Conservation (phyloP, 2,888 invertebrate genomes). For the Rhingia rostrata region DNA sequence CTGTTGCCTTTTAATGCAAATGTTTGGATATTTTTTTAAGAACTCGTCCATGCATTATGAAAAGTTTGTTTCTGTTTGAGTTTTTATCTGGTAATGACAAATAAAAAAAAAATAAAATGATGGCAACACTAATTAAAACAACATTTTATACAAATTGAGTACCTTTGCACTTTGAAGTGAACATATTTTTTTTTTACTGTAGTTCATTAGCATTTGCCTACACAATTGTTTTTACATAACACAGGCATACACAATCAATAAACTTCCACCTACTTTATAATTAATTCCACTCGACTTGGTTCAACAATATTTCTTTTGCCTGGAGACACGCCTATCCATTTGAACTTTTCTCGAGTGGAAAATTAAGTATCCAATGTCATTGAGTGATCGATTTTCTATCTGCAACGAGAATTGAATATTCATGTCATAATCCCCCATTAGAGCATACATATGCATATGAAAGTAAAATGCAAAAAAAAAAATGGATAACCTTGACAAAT, state of each 20-base stretch:
- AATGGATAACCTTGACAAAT: conserved; percentile 63
- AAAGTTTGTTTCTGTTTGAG: too few species aligned
- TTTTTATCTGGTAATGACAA: too few species aligned
- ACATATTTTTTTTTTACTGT: background rate
- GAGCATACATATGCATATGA: conserved; percentile 29
- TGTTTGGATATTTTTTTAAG: too few species aligned
- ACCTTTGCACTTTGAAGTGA: too few species aligned
- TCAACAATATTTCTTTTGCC: background rate
- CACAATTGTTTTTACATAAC: background rate
- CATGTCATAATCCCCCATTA: conserved; percentile 18
- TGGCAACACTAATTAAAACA: too few species aligned
- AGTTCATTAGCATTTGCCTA: background rate
- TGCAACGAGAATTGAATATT: conserved; percentile 43
- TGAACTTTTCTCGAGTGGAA: conserved; percentile 32
- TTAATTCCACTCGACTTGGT: background rate
- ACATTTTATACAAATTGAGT: too few species aligned
- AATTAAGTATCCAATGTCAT: conserved; percentile 56
- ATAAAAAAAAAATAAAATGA: too few species aligned
- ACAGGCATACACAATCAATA: background rate
- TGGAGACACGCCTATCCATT: conserved; percentile 18
- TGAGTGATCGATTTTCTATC: conserved; percentile 60
- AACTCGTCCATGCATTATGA: too few species aligned
- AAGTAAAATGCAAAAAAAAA: conserved; percentile 50
- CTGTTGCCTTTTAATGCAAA: too few species aligned
- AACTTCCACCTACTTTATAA: background rate